These are phyloP conservation scores for Oegoconia quadripuncta DNA, from an alignment of 2,888 invertebrate species.

Conservation along the genomic window DNA sequence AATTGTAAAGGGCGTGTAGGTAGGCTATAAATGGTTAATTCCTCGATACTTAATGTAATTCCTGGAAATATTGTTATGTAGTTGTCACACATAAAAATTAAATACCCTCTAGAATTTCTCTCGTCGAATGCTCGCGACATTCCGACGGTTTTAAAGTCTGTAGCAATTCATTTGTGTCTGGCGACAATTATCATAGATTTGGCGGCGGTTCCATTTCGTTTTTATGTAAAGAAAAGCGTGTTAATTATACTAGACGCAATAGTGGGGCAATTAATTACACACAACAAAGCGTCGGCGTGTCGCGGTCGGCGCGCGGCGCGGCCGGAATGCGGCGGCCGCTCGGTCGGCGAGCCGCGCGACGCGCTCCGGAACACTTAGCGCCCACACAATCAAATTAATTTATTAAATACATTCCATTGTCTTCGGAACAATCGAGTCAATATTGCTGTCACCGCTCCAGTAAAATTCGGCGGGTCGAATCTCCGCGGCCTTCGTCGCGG, in stretches of 20 bases:
- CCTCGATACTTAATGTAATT: too few relatives aligned
- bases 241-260: neutral
- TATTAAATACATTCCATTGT: slow-evolving; percentile 5
- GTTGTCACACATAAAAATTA: too few relatives aligned
- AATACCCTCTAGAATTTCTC: too few relatives aligned
- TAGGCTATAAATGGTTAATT: too few relatives aligned
- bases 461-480: neutral
- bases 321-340: neutral
- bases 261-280: neutral
- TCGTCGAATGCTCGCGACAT: too few relatives aligned
- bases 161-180: neutral
- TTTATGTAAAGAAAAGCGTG: neutral
- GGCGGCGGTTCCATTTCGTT: neutral
- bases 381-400: slow-evolving; percentile 3
- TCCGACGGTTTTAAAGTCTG: too few relatives aligned
- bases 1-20: too few relatives aligned
- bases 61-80: too few relatives aligned
- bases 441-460: too few relatives aligned
- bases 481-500: too few relatives aligned
- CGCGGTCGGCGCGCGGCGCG: too few relatives aligned
- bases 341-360: too few relatives aligned
- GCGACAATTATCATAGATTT: neutral
- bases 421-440: neutral
- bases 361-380: slow-evolving; percentile 2
- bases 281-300: neutral